Evolutionary conservation across 2,797 vertebrate species (phyloP).

Genomic region (Numenius phaeopus): DNA sequence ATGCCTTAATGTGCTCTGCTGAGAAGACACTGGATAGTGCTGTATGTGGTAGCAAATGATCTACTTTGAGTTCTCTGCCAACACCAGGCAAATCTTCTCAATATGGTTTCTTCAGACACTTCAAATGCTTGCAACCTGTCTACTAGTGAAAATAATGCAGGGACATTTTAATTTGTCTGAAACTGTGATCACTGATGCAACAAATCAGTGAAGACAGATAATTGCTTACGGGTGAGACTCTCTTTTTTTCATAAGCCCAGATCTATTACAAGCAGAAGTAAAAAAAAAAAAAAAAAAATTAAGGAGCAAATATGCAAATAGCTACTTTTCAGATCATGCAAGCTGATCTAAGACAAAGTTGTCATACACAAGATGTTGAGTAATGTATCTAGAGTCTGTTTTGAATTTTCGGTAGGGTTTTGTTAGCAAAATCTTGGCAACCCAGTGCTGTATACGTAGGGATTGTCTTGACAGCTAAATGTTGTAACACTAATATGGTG

Average conservation of each 20-base stretch:
- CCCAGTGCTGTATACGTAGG: neutral
- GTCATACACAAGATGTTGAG: too few species aligned
- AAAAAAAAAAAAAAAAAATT: neutral
- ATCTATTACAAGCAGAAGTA: neutral
- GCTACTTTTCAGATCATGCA: neutral
- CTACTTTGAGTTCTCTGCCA: neutral
- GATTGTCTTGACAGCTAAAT: neutral
- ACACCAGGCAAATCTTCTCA: neutral
- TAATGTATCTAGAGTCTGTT: neutral
- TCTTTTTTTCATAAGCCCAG: neutral
- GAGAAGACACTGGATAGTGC: conserved; percentile 12
- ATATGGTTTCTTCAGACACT: neutral
- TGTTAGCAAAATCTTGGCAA: neutral
- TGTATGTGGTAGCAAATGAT: conserved; percentile 4
- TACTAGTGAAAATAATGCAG: neutral
- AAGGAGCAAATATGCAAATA: neutral
- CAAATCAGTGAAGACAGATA: conserved; percentile 21
- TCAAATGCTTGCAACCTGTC: conserved; percentile 8
- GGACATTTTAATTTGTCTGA: conserved; percentile 6
- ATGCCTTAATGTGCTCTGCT: conserved; percentile 61
- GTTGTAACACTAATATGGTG: neutral
- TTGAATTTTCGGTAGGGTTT: neutral
- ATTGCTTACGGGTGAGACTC: neutral
- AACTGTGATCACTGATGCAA: neutral
- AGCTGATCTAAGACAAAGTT: neutral